phyloP scores from a whole-genome alignment of 2,113 vertebrate species.

The Pedionomus torquatus region DNA sequence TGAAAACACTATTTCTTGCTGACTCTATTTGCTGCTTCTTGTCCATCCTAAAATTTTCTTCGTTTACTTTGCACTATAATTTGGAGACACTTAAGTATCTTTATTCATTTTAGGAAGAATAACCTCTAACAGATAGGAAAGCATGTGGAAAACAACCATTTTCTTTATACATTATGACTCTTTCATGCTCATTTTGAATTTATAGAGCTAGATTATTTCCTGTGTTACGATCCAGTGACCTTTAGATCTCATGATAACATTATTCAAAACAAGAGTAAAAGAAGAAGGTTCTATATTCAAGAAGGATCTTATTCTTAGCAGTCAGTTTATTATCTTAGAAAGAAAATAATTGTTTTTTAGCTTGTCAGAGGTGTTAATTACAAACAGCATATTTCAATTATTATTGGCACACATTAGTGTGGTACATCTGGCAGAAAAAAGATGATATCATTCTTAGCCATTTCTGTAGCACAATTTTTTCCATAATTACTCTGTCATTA shows the following conservation, averaged over 20 bases:
- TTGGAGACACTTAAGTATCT: background rate
- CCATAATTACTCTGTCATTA: constrained; percentile 29
- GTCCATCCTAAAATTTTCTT: background rate
- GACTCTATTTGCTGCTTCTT: background rate
- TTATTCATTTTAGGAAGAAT: background rate
- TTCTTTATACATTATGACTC: background rate
- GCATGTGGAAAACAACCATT: background rate
- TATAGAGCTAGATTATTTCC: background rate
- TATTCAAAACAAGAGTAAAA: background rate
- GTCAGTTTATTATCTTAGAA: background rate
- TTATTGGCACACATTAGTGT: constrained; percentile 15
- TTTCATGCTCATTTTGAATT: background rate
- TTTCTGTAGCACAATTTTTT: constrained; percentile 20
- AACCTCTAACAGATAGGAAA: background rate
- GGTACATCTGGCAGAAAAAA: background rate
- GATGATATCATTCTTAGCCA: constrained; percentile 10
- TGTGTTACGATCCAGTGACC: background rate
- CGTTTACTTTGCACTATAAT: background rate
- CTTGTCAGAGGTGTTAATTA: constrained; percentile 45
- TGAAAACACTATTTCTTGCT: background rate
- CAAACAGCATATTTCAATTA: constrained; percentile 25
- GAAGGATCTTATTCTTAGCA: background rate
- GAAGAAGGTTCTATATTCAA: background rate
- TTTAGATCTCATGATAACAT: background rate
- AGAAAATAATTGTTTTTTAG: constrained; percentile 45